Percentiles rank a stretch among this genome's conserved stretches.
Conservation (phyloP, 2,113 vertebrate species). For the Chloebia gouldiae region DNA sequence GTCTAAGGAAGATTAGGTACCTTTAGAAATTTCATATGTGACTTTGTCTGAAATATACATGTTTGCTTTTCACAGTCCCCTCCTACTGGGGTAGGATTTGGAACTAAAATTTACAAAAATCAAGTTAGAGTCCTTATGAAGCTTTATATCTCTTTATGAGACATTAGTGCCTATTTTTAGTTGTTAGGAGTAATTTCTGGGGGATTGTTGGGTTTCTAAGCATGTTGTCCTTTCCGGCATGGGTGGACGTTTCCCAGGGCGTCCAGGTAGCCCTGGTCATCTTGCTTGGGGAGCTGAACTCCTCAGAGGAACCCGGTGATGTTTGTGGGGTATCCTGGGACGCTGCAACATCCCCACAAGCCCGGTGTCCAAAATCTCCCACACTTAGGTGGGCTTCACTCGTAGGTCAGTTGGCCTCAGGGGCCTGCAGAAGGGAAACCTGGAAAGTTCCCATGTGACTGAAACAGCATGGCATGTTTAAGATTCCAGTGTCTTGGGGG, state of each 20-base stretch:
- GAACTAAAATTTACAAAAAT: background rate
- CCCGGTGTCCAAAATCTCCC: fast-evolving
- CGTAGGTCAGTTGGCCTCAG: background rate
- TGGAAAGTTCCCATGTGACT: background rate
- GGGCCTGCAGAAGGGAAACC: background rate
- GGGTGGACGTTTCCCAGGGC: background rate
- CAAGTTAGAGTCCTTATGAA: background rate
- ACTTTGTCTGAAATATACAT: background rate
- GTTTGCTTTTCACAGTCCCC: background rate
- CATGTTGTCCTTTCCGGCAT: background rate
- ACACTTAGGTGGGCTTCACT: background rate
- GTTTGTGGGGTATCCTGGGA: background rate
- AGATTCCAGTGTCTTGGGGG: background rate
- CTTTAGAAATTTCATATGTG: background rate
- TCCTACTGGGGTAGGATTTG: background rate
- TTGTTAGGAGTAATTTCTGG: background rate
- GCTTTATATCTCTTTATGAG: background rate
- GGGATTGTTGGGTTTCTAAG: background rate
- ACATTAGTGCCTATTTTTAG: background rate
- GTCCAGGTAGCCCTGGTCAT: background rate
- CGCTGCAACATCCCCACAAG: background rate
- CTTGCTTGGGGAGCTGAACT: background rate
- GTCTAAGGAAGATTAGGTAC: background rate
- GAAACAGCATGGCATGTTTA: background rate
- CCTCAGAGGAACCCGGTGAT: background rate